Evolutionary conservation across 2,888 invertebrate species (phyloP).

Genomic region (Cyaniris semiargus): DNA sequence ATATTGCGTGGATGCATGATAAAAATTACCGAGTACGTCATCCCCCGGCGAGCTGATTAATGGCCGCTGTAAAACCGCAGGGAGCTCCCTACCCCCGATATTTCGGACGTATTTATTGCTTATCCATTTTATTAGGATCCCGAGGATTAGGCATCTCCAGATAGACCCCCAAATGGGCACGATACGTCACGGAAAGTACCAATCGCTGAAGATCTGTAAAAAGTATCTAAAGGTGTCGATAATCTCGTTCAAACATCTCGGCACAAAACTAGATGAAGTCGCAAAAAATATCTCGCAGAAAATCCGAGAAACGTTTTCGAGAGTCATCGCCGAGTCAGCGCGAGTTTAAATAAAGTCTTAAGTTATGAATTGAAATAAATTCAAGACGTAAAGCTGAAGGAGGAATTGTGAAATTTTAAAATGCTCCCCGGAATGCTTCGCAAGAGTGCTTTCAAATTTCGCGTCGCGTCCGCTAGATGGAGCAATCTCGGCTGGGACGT

Average conservation of each 20-base stretch:
- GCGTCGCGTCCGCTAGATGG: slow-evolving; percentile 55
- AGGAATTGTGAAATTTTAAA: slow-evolving; percentile 45
- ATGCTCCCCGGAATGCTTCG: slow-evolving; percentile 42
- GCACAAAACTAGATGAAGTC: slow-evolving; percentile 11
- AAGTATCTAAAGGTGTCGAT: not conserved
- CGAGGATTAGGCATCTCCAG: slow-evolving; percentile 36
- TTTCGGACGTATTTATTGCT: slow-evolving; percentile 64
- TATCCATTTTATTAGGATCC: slow-evolving; percentile 60
- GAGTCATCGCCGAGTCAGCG: slow-evolving; percentile 20
- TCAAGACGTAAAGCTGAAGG: slow-evolving; percentile 18
- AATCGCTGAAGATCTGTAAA: not conserved
- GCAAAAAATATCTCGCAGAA: not conserved
- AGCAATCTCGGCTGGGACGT: slow-evolving; percentile 62
- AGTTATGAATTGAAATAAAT: slow-evolving; percentile 36
- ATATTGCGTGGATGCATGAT: slow-evolving; percentile 50
- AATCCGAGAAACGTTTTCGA: slow-evolving; percentile 27
- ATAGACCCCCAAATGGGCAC: not conserved
- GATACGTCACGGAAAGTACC: not conserved
- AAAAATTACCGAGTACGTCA: slow-evolving; percentile 69
- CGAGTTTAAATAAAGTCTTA: slow-evolving; percentile 28
- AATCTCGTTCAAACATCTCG: not conserved
- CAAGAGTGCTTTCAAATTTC: slow-evolving; percentile 45
- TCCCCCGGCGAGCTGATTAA: slow-evolving; percentile 64
- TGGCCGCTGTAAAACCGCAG: slow-evolving; percentile 59
- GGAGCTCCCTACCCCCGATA: slow-evolving; percentile 52